Evolutionary conservation across 1,140 invertebrate genomes (phyloP).

Genomic region (Cephus cinctus): DNA sequence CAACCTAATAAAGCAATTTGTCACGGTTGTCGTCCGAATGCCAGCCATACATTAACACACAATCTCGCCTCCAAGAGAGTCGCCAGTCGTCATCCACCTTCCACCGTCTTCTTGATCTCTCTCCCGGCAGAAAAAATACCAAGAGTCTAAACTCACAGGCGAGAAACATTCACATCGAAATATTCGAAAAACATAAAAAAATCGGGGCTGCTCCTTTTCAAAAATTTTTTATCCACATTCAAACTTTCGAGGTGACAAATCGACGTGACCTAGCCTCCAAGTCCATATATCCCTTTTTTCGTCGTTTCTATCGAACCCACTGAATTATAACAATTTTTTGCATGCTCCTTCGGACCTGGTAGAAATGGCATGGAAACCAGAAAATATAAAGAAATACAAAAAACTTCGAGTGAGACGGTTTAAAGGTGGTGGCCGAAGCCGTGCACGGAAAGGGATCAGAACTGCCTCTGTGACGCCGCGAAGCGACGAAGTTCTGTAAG

Average conservation of each 20-base stretch:
- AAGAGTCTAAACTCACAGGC: not conserved
- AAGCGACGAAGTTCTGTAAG: conserved; percentile 32
- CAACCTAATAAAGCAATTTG: conserved; percentile 56
- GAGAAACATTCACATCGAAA: too few species aligned
- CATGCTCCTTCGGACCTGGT: too few species aligned
- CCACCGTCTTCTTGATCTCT: conserved; percentile 15
- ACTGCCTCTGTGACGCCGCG: conserved; percentile 34
- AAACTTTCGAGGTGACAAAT: too few species aligned
- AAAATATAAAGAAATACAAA: too few species aligned
- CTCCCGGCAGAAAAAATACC: not conserved
- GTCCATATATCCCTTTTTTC: not conserved
- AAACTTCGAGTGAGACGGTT: too few species aligned
- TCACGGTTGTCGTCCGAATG: conserved; percentile 54
- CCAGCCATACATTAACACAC: conserved; percentile 54
- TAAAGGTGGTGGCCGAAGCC: too few species aligned
- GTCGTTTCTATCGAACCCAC: not conserved
- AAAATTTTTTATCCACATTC: too few species aligned
- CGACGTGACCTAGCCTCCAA: too few species aligned
- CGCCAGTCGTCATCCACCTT: too few species aligned
- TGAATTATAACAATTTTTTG: not conserved
- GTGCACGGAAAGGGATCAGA: conserved; percentile 23
- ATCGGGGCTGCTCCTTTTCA: too few species aligned
- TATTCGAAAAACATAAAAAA: too few species aligned
- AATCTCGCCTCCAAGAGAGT: conserved; percentile 42
- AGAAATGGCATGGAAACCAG: too few species aligned